Conservation (phyloP, 2,797 vertebrate species). For the Lagodon rhomboides region DNA sequence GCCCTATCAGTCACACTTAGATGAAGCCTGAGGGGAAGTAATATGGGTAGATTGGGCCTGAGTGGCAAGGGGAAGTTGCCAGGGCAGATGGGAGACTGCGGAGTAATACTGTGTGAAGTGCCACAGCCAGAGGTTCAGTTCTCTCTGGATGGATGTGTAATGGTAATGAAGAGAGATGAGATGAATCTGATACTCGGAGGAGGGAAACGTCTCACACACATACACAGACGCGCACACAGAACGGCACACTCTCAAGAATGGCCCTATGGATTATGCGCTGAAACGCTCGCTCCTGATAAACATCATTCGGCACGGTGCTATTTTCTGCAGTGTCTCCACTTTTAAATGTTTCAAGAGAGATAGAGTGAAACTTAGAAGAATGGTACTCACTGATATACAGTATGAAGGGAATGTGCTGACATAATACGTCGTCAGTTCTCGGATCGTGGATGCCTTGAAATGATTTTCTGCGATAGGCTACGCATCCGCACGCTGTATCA, state of each 20-base stretch:
- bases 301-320: slow-evolving; percentile 62
- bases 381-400: slow-evolving; percentile 61
- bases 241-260: slow-evolving; percentile 54
- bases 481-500: slow-evolving; percentile 56
- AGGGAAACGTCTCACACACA: slow-evolving; percentile 38
- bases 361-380: slow-evolving; percentile 75
- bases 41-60: slow-evolving; percentile 72
- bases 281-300: slow-evolving; percentile 70
- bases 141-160: slow-evolving; percentile 62
- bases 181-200: slow-evolving; percentile 70
- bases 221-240: slow-evolving; percentile 41
- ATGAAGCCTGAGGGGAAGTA: slow-evolving; percentile 72
- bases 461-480: slow-evolving; percentile 73
- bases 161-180: slow-evolving; percentile 79
- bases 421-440: slow-evolving; percentile 64
- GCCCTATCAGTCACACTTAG: slow-evolving; percentile 78
- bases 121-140: slow-evolving; percentile 65
- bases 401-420: slow-evolving; percentile 79
- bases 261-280: slow-evolving; percentile 64
- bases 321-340: slow-evolving; percentile 80
- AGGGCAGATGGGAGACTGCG: slow-evolving; percentile 63
- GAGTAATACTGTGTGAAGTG: slow-evolving; percentile 64
- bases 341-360: slow-evolving; percentile 75
- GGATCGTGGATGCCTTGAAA: slow-evolving; percentile 60
- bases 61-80: slow-evolving; percentile 71